Conservation (phyloP, 2,888 invertebrate species). For the Uloborus plumipes region DNA sequence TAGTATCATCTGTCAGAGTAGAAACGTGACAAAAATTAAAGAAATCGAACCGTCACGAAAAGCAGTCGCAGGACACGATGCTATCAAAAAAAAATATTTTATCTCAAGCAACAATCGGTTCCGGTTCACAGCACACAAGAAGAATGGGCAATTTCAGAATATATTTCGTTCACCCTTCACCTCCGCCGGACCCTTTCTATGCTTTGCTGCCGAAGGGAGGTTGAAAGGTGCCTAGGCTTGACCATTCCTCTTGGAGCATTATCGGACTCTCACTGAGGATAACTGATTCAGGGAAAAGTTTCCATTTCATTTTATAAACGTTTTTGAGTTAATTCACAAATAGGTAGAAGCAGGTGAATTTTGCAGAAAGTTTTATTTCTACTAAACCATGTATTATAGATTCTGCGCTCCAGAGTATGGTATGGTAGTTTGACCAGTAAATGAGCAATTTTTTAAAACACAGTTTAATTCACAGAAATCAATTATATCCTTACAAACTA, state of each 20-base stretch:
- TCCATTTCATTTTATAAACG: too few species aligned
- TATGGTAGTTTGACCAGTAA: too few species aligned
- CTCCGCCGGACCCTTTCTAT: not conserved
- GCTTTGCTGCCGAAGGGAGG: slow-evolving; percentile 7
- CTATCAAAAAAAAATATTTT: slow-evolving; percentile 38
- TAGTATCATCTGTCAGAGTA: too few species aligned
- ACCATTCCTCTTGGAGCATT: slow-evolving; percentile 23
- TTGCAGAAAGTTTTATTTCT: too few species aligned
- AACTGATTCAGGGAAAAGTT: too few species aligned
- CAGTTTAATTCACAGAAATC: too few species aligned
- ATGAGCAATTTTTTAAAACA: too few species aligned
- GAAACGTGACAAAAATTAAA: slow-evolving; percentile 48
- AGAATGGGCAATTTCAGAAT: slow-evolving; percentile 34
- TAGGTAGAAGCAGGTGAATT: too few species aligned
- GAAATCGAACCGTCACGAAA: slow-evolving; percentile 30
- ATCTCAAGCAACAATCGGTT: slow-evolving; percentile 52
- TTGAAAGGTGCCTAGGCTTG: slow-evolving; percentile 23
- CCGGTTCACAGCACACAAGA: slow-evolving; percentile 43
- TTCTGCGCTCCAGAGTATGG: too few species aligned
- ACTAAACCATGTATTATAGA: too few species aligned
- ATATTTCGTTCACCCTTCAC: slow-evolving; percentile 2
- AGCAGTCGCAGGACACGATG: slow-evolving; percentile 25
- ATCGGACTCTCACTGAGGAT: not conserved
- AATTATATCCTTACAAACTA: too few species aligned
- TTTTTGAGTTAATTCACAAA: too few species aligned